Conservation (phyloP, 2,888 invertebrate species). For the Disparrhopalites patrizii region DNA sequence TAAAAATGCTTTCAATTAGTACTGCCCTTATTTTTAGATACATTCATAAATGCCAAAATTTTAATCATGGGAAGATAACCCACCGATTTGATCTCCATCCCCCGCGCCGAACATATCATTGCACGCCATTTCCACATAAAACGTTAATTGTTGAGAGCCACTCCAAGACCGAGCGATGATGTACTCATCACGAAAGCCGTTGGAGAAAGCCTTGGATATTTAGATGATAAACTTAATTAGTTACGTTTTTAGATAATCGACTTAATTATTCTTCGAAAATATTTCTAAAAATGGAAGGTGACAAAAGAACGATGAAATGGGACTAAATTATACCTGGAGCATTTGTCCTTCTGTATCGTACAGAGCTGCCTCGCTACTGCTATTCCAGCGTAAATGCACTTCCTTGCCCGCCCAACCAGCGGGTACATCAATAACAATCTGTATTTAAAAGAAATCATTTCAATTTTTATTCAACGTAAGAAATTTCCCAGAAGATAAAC, state of each 20-base stretch:
- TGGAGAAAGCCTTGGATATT: too few species aligned
- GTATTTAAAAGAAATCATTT: neutral
- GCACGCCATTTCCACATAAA: conserved; percentile 56
- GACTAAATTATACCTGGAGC: conserved; percentile 49
- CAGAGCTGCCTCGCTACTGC: conserved; percentile 52
- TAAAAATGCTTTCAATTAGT: neutral
- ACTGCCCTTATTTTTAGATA: neutral
- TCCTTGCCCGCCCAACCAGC: conserved; percentile 52
- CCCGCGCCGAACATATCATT: conserved; percentile 56
- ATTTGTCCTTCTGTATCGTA: conserved; percentile 52
- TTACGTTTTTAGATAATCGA: neutral
- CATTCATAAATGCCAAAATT: neutral
- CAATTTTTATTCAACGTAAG: neutral
- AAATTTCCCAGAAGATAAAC: neutral
- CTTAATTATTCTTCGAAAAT: neutral
- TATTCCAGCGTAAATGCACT: conserved; percentile 54
- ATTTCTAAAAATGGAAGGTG: neutral
- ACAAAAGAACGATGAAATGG: neutral
- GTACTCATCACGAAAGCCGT: conserved; percentile 46
- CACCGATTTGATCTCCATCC: conserved; percentile 46
- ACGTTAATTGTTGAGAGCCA: conserved; percentile 39
- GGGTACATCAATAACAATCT: conserved; percentile 52
- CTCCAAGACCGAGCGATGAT: conserved; percentile 32
- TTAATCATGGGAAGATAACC: neutral
- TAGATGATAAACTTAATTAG: too few species aligned